Percentiles rank a stretch among this genome's conserved stretches.
Evolutionary conservation across 2,113 vertebrate genomes (phyloP).

Genomic region (Peromyscus californicus): DNA sequence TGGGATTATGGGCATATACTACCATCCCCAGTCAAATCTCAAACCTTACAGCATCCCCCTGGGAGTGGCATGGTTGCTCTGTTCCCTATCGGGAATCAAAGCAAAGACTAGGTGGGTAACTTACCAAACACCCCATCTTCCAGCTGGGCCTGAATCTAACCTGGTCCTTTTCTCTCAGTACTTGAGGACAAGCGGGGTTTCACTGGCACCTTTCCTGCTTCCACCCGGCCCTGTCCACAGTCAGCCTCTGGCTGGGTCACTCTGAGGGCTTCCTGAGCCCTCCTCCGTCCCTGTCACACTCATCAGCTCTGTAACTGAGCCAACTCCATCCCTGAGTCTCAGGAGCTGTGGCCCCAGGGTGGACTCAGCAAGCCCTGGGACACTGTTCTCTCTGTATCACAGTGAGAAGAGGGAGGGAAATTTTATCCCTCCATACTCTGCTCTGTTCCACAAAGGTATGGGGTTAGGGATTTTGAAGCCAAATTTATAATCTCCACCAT

Average conservation of each 20-base stretch:
- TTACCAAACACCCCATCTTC: not conserved
- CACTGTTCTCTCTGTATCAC: not conserved
- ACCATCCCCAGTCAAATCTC: not conserved
- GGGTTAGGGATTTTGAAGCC: not conserved
- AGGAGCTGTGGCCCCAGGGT: not conserved
- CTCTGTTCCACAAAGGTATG: not conserved
- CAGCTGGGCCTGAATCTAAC: not conserved
- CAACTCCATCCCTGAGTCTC: not conserved
- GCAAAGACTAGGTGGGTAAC: not conserved
- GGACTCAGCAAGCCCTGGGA: not conserved
- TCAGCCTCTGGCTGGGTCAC: not conserved
- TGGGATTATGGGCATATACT: no score
- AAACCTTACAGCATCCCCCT: not conserved
- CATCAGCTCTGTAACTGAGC: not conserved
- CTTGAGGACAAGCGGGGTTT: not conserved
- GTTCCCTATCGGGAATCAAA: not conserved
- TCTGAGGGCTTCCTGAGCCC: not conserved
- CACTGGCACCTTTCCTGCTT: not conserved
- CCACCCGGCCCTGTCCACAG: not conserved
- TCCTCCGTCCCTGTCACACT: not conserved
- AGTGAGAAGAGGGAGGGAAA: not conserved
- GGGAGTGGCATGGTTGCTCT: not conserved
- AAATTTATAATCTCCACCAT: not conserved
- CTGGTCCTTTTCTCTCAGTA: not conserved
- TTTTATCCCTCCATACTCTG: not conserved